Evolutionary conservation across 2,113 vertebrate genomes (phyloP).

Genomic region (Labeo catla): DNA sequence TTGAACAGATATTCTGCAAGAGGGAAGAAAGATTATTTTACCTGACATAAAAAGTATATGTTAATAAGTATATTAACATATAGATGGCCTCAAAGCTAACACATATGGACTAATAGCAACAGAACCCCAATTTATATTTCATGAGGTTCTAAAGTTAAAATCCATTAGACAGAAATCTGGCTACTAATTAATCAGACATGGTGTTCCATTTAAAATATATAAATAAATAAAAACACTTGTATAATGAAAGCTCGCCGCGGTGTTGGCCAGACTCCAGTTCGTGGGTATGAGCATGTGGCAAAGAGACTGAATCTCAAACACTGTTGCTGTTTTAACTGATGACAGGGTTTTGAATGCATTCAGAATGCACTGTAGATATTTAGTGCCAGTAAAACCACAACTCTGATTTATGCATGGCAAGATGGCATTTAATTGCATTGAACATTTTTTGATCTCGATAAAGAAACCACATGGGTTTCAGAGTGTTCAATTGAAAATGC

Average conservation of each 20-base stretch:
- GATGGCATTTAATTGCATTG: conserved; percentile 19
- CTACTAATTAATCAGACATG: conserved; percentile 13
- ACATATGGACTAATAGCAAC: not conserved
- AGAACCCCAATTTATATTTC: not conserved
- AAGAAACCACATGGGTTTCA: conserved; percentile 28
- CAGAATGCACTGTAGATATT: conserved; percentile 26
- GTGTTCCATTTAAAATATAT: not conserved
- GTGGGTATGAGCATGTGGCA: conserved; percentile 17
- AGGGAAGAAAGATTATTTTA: not conserved
- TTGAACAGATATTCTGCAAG: not conserved
- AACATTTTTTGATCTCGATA: conserved; percentile 18
- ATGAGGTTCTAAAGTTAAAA: conserved; percentile 16
- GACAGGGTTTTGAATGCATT: conserved; percentile 14
- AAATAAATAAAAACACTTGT: conserved; percentile 30
- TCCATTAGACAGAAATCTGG: not conserved
- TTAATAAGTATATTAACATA: not conserved
- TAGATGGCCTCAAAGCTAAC: not conserved
- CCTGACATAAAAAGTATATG: not conserved
- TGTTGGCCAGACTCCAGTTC: conserved; percentile 27
- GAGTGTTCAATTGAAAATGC: conserved; percentile 1
- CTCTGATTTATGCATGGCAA: conserved; percentile 24
- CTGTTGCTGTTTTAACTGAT: conserved; percentile 12
- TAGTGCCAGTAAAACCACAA: conserved; percentile 42
- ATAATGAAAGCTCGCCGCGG: conserved; percentile 32
- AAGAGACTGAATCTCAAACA: conserved; percentile 33